Conservation (phyloP, 2,888 invertebrate genomes). For the Bellardia bayeri region DNA sequence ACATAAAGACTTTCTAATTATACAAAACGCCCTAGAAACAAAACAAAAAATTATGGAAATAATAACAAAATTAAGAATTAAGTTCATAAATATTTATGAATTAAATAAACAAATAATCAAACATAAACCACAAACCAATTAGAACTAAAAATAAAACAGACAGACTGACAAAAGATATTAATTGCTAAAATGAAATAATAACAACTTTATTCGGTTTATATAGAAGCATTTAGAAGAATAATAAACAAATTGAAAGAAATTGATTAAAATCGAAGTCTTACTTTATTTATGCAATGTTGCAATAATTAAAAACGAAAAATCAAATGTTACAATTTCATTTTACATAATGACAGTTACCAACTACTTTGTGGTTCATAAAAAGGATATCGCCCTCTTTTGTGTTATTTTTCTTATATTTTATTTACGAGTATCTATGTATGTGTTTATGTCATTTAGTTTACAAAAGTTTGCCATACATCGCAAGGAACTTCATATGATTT, state of each 20-base stretch:
- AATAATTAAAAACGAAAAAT: not conserved
- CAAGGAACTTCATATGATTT: slow-evolving; percentile 36
- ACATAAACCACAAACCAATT: slow-evolving; percentile 62
- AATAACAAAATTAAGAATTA: slow-evolving; percentile 69
- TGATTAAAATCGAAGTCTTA: slow-evolving; percentile 67
- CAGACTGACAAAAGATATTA: slow-evolving; percentile 46
- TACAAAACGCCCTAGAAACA: slow-evolving; percentile 45
- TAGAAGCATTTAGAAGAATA: slow-evolving; percentile 23
- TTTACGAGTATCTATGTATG: not conserved
- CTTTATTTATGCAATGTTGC: not conserved
- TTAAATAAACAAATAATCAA: slow-evolving; percentile 58
- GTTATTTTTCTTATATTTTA: not conserved
- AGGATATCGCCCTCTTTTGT: slow-evolving; percentile 3
- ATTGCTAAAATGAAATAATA: slow-evolving; percentile 14
- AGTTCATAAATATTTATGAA: slow-evolving; percentile 81
- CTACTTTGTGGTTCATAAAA: not conserved
- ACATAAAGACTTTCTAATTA: slow-evolving; percentile 68
- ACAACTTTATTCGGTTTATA: slow-evolving; percentile 18
- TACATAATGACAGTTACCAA: slow-evolving; percentile 30
- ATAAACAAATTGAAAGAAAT: slow-evolving; percentile 18
- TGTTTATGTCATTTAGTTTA: slow-evolving; percentile 18
- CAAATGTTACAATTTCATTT: not conserved
- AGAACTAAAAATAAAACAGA: slow-evolving; percentile 50
- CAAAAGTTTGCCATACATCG: not conserved
- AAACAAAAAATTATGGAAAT: slow-evolving; percentile 25